These are phyloP conservation scores for Pitta sordida DNA, from an alignment of 2,113 vertebrate species.

Conservation along the genomic window DNA sequence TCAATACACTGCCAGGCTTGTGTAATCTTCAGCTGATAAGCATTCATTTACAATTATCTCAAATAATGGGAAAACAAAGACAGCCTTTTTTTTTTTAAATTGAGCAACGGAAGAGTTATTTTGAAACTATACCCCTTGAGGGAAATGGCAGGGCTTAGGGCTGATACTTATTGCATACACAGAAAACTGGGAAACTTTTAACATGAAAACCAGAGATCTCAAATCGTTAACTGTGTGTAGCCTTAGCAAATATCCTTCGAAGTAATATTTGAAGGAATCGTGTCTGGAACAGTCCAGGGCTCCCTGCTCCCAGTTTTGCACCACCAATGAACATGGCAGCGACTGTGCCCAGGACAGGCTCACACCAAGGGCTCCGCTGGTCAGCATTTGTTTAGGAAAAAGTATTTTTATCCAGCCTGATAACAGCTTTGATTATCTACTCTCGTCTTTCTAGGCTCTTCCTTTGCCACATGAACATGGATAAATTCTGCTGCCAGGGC, in stretches of 20 bases:
- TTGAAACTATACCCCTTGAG: constrained; percentile 5
- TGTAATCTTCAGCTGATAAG: constrained; percentile 1
- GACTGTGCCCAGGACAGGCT: not conserved
- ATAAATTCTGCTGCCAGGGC: not conserved
- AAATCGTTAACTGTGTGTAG: constrained; percentile 14
- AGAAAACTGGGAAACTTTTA: not conserved
- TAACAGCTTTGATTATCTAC: not conserved
- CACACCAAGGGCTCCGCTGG: fast-evolving
- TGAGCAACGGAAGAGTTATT: not conserved
- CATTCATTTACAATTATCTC: constrained; percentile 8
- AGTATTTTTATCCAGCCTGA: not conserved
- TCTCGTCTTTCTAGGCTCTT: not conserved
- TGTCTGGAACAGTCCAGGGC: not conserved
- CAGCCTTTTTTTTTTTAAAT: not conserved
- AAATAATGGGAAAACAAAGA: constrained; percentile 40
- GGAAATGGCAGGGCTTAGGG: not conserved
- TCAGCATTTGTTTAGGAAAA: not conserved
- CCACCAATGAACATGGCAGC: not conserved
- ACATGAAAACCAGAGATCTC: constrained; percentile 12
- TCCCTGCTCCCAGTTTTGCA: not conserved
- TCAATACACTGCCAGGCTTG: not conserved
- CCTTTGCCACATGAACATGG: not conserved
- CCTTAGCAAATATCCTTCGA: not conserved
- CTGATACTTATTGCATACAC: not conserved
- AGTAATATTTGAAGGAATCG: not conserved